These are phyloP conservation scores for Clupea harengus DNA, from an alignment of 2,113 vertebrate genomes.

Conservation along the genomic window DNA sequence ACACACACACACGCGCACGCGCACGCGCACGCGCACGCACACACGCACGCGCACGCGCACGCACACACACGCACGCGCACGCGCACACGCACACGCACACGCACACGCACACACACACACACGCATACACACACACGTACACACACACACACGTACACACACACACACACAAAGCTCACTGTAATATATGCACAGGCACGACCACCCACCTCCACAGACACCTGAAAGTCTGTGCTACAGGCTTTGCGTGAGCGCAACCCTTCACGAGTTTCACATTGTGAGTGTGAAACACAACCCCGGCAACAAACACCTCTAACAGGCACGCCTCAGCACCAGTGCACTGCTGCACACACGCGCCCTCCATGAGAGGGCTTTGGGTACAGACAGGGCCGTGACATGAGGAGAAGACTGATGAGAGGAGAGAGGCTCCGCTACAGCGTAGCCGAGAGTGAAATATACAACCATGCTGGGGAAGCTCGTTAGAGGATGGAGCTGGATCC, in stretches of 20 bases:
- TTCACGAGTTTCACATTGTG: not conserved
- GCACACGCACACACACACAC: not conserved
- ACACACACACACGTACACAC: not conserved
- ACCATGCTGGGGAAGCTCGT: not conserved
- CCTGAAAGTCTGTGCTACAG: not conserved
- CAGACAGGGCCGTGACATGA: not conserved
- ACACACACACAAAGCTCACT: conserved; percentile 12
- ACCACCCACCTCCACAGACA: not conserved
- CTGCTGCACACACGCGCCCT: not conserved
- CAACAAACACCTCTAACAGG: not conserved
- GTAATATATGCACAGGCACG: not conserved
- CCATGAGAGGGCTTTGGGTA: not conserved
- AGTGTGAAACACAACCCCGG: not conserved
- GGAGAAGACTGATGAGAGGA: not conserved
- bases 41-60: not conserved
- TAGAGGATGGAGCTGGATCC: not conserved
- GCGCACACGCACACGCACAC: not conserved
- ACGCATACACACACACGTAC: not conserved
- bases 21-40: not conserved
- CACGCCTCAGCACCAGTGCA: not conserved
- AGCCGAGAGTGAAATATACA: not conserved
- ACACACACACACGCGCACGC: not conserved
- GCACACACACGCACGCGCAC: not conserved
- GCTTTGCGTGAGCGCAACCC: not conserved
- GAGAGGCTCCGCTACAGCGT: not conserved